These are phyloP conservation scores for Staurois parvus DNA, from an alignment of 2,797 vertebrate genomes.

Conservation along the genomic window DNA sequence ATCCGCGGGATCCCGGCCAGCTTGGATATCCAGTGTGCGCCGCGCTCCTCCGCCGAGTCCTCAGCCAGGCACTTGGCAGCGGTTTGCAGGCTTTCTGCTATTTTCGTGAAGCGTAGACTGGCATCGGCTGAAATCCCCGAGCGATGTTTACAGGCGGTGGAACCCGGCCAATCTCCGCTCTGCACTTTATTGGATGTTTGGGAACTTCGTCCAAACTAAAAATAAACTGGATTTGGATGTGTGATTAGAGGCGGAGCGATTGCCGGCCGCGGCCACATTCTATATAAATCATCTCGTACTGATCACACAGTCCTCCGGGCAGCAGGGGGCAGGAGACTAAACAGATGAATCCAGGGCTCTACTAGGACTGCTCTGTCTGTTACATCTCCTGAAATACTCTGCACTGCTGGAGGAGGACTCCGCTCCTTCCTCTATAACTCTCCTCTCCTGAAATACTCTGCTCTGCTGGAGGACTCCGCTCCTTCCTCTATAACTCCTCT, in stretches of 20 bases:
- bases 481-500: too few species aligned
- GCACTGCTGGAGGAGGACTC: too few species aligned
- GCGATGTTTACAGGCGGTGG: background rate
- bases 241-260: background rate
- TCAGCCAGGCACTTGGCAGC: conserved; percentile 27
- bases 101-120: conserved; percentile 16
- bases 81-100: background rate
- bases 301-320: background rate
- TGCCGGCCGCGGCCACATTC: background rate
- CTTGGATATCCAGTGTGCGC: background rate
- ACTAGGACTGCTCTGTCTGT: too few species aligned
- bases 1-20: too few species aligned
- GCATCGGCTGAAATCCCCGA: background rate
- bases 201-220: conserved; percentile 28
- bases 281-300: background rate
- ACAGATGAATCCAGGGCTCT: background rate
- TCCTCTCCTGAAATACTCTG: too few species aligned
- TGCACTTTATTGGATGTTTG: conserved; percentile 43
- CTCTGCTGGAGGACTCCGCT: too few species aligned
- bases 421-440: too few species aligned
- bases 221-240: conserved; percentile 31
- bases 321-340: too few species aligned
- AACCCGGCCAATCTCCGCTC: background rate
- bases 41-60: background rate
- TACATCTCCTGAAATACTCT: too few species aligned